A percentile compares a stretch with the other conserved stretches of the same genome.
phyloP scores from a whole-genome alignment of 2,888 invertebrate species.

The Tiliacea citrago region DNA sequence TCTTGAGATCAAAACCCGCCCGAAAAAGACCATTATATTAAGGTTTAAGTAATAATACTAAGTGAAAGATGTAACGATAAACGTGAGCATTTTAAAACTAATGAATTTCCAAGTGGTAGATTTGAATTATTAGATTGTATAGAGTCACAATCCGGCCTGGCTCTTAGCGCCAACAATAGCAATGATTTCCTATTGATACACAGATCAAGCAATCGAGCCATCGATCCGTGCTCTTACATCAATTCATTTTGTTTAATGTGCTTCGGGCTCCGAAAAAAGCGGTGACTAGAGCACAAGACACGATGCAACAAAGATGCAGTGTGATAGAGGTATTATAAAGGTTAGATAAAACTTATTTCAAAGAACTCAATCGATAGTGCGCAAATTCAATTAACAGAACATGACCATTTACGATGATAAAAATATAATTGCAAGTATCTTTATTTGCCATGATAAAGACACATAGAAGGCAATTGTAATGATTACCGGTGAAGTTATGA shows the following conservation, averaged over 20 bases:
- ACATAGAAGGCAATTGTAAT: slow-evolving; percentile 21
- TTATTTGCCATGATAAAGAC: slow-evolving; percentile 32
- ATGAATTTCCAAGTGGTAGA: slow-evolving; percentile 51
- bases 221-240: slow-evolving; percentile 61
- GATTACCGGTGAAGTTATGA: slow-evolving; percentile 15
- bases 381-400: slow-evolving; percentile 23
- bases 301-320: slow-evolving; percentile 11
- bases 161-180: slow-evolving; percentile 72
- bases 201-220: slow-evolving; percentile 64
- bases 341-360: slow-evolving; percentile 12
- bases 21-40: slow-evolving; percentile 56
- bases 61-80: slow-evolving; percentile 62
- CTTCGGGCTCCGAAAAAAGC: slow-evolving; percentile 49
- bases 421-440: slow-evolving; percentile 29
- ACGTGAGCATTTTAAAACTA: slow-evolving; percentile 42
- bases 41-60: slow-evolving; percentile 54
- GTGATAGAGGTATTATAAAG: slow-evolving; percentile 10
- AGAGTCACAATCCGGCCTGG: slow-evolving; percentile 47
- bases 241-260: slow-evolving; percentile 54
- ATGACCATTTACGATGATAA: slow-evolving; percentile 7
- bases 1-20: slow-evolving; percentile 52
- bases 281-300: slow-evolving; percentile 4
- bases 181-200: slow-evolving; percentile 66
- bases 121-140: slow-evolving; percentile 51
- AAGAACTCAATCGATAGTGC: slow-evolving; percentile 14